Percentiles rank a stretch among this genome's conserved stretches.
Evolutionary conservation across 2,113 vertebrate genomes (phyloP).

Genomic region (Tyrannus savana): DNA sequence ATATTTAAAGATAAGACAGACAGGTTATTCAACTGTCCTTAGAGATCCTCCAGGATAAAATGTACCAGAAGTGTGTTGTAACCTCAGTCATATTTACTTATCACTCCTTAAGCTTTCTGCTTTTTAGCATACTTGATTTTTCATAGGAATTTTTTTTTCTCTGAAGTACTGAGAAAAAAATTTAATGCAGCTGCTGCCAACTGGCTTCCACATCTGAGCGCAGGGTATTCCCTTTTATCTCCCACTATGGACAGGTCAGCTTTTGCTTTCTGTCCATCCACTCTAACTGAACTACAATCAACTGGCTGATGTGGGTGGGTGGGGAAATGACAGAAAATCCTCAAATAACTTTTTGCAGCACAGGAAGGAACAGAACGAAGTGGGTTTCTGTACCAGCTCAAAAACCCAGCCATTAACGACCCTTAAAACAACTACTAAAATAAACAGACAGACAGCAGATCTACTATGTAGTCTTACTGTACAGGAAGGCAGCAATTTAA

Average conservation of each 20-base stretch:
- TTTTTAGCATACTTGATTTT: neutral
- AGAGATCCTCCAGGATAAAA: conserved; percentile 7
- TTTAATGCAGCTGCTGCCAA: neutral
- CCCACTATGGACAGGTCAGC: neutral
- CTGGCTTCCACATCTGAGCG: neutral
- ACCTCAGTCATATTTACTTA: neutral
- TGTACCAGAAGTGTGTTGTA: neutral
- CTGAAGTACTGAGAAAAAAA: neutral
- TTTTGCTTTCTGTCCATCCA: neutral
- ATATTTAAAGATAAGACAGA: conserved; percentile 57
- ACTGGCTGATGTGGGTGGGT: neutral
- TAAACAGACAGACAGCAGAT: neutral
- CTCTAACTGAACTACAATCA: neutral
- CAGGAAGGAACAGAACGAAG: neutral
- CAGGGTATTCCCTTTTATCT: neutral
- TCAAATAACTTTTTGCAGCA: neutral
- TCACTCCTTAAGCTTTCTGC: neutral
- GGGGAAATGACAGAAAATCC: neutral
- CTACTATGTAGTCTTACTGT: neutral
- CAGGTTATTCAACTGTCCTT: conserved; percentile 31
- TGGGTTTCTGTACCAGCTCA: neutral
- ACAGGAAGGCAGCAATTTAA: neutral
- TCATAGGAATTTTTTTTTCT: neutral
- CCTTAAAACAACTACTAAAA: neutral
- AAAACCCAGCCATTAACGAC: neutral